Evolutionary conservation across 2,113 vertebrate species (phyloP).

Genomic region (Nannobrachium achirus): DNA sequence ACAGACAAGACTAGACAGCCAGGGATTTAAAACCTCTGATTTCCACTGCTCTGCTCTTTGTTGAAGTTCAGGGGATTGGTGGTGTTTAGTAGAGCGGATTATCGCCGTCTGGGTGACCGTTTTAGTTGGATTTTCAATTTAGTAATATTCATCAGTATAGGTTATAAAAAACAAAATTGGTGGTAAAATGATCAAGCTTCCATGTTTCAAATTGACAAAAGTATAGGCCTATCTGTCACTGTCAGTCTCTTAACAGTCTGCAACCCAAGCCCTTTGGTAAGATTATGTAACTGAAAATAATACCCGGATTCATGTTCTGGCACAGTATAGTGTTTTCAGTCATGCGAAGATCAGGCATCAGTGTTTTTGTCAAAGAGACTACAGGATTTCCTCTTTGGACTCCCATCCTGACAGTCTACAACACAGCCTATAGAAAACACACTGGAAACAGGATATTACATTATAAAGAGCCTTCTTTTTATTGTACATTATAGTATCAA

Average conservation of each 20-base stretch:
- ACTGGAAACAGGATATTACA: conserved; percentile 50
- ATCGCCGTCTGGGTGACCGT: conserved; percentile 62
- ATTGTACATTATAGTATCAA: not conserved
- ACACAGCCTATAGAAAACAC: conserved; percentile 30
- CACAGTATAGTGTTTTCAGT: conserved; percentile 18
- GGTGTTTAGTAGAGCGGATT: conserved; percentile 67
- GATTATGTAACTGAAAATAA: conserved; percentile 54
- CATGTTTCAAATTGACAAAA: conserved; percentile 34
- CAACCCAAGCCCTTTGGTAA: conserved; percentile 45
- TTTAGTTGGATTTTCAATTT: conserved; percentile 9
- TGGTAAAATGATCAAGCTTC: conserved; percentile 37
- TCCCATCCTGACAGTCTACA: conserved; percentile 39
- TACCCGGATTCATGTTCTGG: conserved; percentile 15
- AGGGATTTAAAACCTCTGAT: conserved; percentile 39
- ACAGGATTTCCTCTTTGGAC: conserved; percentile 59
- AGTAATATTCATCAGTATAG: too few relatives aligned
- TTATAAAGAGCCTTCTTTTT: conserved; percentile 21
- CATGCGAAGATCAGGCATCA: not conserved
- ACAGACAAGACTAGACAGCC: conserved; percentile 7
- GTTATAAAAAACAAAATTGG: too few relatives aligned
- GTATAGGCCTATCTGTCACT: not conserved
- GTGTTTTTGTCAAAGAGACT: conserved; percentile 13
- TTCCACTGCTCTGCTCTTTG: conserved; percentile 55
- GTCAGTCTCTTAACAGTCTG: conserved; percentile 33
- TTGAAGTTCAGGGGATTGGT: conserved; percentile 48